A percentile compares a stretch with the other conserved stretches of the same genome.
Conservation (phyloP, 2,888 invertebrate genomes). For the Bombylius discolor region DNA sequence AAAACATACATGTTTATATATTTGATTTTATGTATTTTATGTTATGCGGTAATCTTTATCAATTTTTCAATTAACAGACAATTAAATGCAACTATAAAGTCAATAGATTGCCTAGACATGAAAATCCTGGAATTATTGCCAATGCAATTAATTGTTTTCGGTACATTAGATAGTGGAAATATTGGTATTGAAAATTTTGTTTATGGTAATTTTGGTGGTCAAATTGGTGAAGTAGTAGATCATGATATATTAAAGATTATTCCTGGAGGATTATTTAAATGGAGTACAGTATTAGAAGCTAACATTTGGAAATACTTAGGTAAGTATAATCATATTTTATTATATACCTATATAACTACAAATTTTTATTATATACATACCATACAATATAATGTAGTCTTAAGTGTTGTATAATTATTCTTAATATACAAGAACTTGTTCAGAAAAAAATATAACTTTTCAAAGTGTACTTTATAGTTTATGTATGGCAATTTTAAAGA, state of each 20-base stretch:
- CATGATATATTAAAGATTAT: slow-evolving; percentile 30
- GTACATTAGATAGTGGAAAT: slow-evolving; percentile 21
- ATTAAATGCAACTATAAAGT: slow-evolving; percentile 33
- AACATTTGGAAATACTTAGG: slow-evolving; percentile 37
- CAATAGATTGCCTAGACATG: slow-evolving; percentile 30
- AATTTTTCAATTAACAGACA: slow-evolving; percentile 22
- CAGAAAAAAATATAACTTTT: too few species aligned
- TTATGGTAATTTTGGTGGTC: background rate
- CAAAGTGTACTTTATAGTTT: too few species aligned
- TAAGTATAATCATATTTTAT: slow-evolving; percentile 15
- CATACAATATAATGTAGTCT: too few species aligned
- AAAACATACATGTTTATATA: background rate
- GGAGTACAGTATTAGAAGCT: slow-evolving; percentile 33
- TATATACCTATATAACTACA: background rate
- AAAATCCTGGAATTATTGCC: slow-evolving; percentile 34
- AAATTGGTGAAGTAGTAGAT: slow-evolving; percentile 5
- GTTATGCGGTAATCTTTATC: background rate
- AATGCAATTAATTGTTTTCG: slow-evolving; percentile 35
- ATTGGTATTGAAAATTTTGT: background rate
- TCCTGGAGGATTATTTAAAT: slow-evolving; percentile 33
- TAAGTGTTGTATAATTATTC: too few species aligned
- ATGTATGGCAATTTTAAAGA: too few species aligned
- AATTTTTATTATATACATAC: too few species aligned
- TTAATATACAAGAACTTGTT: too few species aligned
- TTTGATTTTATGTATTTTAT: too few species aligned